These are phyloP conservation scores for Hypsibius dujardini DNA, from an alignment of 1,140 invertebrate genomes.

Conservation along the genomic window DNA sequence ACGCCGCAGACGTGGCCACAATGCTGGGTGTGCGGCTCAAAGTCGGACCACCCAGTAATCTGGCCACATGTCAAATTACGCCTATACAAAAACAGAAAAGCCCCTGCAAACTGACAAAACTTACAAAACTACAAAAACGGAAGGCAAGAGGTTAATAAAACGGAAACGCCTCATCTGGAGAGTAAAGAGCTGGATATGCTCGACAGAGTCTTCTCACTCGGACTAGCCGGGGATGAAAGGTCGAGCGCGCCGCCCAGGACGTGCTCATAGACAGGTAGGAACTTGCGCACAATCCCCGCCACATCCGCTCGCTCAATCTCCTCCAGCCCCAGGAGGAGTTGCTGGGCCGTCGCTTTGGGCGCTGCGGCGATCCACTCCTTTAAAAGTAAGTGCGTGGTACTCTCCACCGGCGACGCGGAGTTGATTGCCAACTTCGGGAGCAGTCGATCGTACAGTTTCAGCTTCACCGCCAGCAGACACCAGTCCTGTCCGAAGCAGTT, in stretches of 20 bases:
- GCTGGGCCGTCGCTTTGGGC: background rate
- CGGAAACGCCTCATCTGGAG: background rate
- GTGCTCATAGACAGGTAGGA: background rate
- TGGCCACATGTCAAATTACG: too few species aligned
- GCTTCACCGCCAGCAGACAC: slow-evolving; percentile 55
- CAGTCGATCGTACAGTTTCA: slow-evolving; percentile 44
- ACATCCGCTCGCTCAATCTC: background rate
- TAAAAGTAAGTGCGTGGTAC: background rate
- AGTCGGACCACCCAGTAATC: too few species aligned
- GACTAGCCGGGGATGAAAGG: background rate
- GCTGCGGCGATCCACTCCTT: background rate
- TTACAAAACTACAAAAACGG: background rate
- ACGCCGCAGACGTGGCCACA: too few species aligned
- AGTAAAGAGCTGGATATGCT: slow-evolving; percentile 5
- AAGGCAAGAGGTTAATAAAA: background rate
- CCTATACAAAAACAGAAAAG: background rate
- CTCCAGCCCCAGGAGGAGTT: background rate
- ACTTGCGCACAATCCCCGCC: background rate
- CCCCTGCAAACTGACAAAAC: background rate
- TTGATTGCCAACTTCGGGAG: slow-evolving; percentile 35
- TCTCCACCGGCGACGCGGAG: background rate
- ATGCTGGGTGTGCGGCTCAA: too few species aligned
- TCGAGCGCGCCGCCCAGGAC: background rate
- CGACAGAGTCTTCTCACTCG: background rate
- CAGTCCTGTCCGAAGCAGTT: slow-evolving; percentile 61